Evolutionary conservation across 2,797 vertebrate genomes (phyloP).

Genomic region (Tolypeutes matacus): DNA sequence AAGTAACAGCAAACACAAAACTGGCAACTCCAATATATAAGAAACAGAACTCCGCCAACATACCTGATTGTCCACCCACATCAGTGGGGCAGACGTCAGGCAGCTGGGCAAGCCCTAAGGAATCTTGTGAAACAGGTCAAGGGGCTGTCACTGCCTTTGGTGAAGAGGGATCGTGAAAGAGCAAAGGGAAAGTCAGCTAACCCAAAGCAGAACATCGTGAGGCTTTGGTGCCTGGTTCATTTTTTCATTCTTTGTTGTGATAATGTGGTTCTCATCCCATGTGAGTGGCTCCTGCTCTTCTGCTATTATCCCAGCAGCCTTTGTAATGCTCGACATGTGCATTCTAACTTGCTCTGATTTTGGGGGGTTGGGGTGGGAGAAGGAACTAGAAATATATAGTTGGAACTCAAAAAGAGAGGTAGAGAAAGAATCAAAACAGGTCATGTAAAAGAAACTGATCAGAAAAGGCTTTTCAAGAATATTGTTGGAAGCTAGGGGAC

Average conservation of each 20-base stretch:
- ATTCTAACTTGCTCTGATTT: neutral
- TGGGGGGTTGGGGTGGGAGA: fast-evolving
- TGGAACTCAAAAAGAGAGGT: neutral
- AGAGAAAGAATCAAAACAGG: neutral
- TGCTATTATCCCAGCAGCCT: neutral
- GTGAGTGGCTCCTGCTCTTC: neutral
- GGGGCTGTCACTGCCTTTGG: neutral
- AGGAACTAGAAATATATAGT: neutral
- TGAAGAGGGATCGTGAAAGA: neutral
- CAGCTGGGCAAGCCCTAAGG: neutral
- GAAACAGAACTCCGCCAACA: conserved; percentile 16
- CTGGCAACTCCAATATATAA: conserved; percentile 16
- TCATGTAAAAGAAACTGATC: neutral
- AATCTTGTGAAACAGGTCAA: neutral
- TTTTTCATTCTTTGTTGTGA: neutral
- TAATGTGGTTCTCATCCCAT: neutral
- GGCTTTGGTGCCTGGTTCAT: neutral
- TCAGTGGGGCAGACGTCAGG: neutral
- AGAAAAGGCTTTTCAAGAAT: neutral
- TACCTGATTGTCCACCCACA: conserved; percentile 19
- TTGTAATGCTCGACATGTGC: neutral
- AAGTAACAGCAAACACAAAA: conserved; percentile 59
- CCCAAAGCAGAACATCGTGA: neutral
- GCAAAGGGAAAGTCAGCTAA: neutral
- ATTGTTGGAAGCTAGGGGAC: neutral